phyloP scores from a whole-genome alignment of 2,888 invertebrate genomes.

The Thera obeliscata region DNA sequence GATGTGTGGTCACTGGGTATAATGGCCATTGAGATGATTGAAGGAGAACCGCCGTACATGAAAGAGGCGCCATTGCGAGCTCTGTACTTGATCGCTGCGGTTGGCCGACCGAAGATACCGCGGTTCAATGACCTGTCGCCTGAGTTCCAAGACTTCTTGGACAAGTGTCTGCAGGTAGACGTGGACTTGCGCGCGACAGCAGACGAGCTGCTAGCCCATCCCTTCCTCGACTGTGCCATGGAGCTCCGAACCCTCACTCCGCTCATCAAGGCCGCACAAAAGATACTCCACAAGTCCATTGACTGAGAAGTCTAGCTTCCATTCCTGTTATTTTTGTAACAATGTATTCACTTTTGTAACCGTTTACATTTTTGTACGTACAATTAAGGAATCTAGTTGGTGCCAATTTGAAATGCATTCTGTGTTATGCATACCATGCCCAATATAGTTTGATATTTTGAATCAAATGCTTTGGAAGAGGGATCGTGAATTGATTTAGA shows the following conservation, averaged over 20 bases:
- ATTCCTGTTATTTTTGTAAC: conserved; percentile 56
- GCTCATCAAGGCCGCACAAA: conserved; percentile 95
- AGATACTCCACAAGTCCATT: conserved; percentile 88
- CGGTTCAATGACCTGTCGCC: conserved; percentile 91
- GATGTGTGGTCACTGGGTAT: conserved; percentile 99
- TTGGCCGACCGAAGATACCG: conserved; percentile 96
- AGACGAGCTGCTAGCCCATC: conserved; percentile 90
- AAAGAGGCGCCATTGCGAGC: conserved; percentile 97
- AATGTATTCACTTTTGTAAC: conserved; percentile 63
- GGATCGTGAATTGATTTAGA: conserved; percentile 28
- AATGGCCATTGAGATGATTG: conserved; percentile 97
- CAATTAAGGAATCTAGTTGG: conserved; percentile 49
- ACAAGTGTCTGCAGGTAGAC: conserved; percentile 94
- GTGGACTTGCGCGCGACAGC: conserved; percentile 91
- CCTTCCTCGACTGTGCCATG: conserved; percentile 91
- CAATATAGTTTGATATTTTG: conserved; percentile 21
- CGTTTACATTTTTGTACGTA: conserved; percentile 61
- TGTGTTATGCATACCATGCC: background rate
- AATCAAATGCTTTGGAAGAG: conserved; percentile 20
- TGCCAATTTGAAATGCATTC: conserved; percentile 54
- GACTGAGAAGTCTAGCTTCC: conserved; percentile 69
- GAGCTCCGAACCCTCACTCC: conserved; percentile 93
- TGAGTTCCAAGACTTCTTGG: conserved; percentile 92
- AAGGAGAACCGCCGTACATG: conserved; percentile 98
- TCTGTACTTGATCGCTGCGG: conserved; percentile 97